Evolutionary conservation across 2,113 vertebrate species (phyloP), one percentile per base, ranked within the genome.

Genomic region (Gallinago paraguaiae): DNA sequence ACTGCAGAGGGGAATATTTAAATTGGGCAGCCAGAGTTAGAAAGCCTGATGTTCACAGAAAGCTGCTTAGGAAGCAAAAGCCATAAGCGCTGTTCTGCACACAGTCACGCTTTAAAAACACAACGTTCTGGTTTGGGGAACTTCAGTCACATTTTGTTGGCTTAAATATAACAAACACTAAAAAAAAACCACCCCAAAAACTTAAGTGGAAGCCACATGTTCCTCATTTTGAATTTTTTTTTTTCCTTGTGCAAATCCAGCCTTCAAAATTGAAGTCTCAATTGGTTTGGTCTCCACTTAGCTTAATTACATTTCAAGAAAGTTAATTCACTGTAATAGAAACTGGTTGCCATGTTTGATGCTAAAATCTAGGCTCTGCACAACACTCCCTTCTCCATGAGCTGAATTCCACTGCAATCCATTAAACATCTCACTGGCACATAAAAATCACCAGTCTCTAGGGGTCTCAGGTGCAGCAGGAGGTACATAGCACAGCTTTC

Each of bases 11-110:
- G 71, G 17, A 86, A 59, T 31, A 70, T 28, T 86, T 18, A 24
- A 78, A 81, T 9, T 41, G 22, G 60, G 72, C 48, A 37, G 28
- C 39, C 53, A 12, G 57, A 81, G 35, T 20, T 9, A 11, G 37
- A 63, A 67, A 74, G 46, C 23, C 76, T 51, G 56, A 51, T 24
- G 54, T 33, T n/a, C 79, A 79, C 81, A 82, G 68, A 84, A 89
- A 92, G 83, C 68, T 93, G 80, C 80, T 89, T 64, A 71, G 56
- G 41, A 85, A 80, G 76, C 72, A 93, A 81, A 94, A 96, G 51
- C 69, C 70, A 84, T 7, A 87, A 81, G 78, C 56, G 74, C 41
- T 4, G 0, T n/a, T 71, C 82, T 65, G 70, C 30, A 69, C 53
- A 54, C 25, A 75, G 68, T n/a, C 75, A 70, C 5, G 2, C 37